Evolutionary conservation across 2,113 vertebrate genomes (phyloP).

Genomic region (Galbula dea): DNA sequence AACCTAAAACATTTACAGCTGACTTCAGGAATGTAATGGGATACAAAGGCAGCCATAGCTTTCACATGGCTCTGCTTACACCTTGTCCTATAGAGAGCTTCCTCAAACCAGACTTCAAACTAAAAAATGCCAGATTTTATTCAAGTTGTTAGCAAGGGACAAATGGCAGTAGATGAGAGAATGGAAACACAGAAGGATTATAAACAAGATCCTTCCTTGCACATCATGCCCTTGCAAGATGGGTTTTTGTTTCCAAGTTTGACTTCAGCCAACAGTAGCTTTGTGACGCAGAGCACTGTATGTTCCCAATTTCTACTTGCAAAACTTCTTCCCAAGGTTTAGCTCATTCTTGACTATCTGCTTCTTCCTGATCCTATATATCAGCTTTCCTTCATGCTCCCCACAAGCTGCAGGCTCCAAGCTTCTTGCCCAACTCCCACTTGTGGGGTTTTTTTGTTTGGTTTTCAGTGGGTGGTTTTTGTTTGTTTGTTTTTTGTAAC

Average conservation of each 20-base stretch:
- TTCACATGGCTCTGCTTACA: background rate
- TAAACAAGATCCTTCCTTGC: background rate
- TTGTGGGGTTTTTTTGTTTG: background rate
- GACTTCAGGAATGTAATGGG: conserved; percentile 13
- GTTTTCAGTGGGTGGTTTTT: background rate
- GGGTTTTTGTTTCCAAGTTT: background rate
- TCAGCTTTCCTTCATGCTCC: background rate
- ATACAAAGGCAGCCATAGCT: background rate
- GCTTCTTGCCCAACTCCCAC: background rate
- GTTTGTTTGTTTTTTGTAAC: background rate
- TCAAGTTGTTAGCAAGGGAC: background rate
- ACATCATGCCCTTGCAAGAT: background rate
- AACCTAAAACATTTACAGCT: conserved; percentile 21
- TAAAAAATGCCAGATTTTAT: background rate
- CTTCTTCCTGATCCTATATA: background rate
- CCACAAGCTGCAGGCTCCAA: background rate
- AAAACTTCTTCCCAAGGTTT: background rate
- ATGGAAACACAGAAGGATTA: background rate
- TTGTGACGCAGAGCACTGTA: background rate
- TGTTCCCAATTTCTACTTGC: background rate
- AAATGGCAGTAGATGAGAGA: background rate
- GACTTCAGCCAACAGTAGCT: background rate
- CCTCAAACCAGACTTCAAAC: background rate
- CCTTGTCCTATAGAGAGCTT: background rate
- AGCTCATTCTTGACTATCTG: background rate